Conservation (phyloP, 2,888 invertebrate genomes). For the Phymatocera aterrima region DNA sequence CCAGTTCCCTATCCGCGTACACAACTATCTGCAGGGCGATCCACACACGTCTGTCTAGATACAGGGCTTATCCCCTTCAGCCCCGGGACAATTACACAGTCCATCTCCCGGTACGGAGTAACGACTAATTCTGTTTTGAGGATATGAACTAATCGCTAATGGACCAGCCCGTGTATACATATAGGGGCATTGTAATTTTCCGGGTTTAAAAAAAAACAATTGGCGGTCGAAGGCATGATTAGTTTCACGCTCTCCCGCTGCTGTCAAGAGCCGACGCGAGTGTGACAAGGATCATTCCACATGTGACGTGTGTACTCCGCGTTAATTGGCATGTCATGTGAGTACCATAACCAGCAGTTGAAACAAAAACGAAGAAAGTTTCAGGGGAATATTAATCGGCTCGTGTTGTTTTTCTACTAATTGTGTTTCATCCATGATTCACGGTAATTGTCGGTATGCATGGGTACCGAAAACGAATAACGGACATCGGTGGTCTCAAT, state of each 20-base stretch:
- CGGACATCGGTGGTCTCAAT: not conserved
- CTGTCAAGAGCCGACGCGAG: not conserved
- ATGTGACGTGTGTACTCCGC: constrained; percentile 34
- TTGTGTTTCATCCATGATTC: not conserved
- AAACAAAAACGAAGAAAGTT: not conserved
- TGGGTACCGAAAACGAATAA: not conserved
- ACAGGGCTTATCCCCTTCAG: constrained; percentile 24
- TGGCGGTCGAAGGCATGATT: constrained; percentile 30
- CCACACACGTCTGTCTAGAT: not conserved
- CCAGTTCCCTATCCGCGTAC: not conserved
- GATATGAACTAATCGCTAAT: constrained; percentile 37
- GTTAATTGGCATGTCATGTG: constrained; percentile 39
- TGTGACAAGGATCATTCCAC: constrained; percentile 30
- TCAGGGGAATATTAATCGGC: not conserved
- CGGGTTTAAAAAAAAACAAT: constrained; percentile 24
- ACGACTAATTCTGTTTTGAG: constrained; percentile 31
- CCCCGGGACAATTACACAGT: constrained; percentile 21
- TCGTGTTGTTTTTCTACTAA: too few species aligned
- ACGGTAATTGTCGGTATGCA: not conserved
- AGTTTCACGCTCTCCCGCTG: constrained; percentile 20
- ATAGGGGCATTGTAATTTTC: not conserved
- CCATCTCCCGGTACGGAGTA: constrained; percentile 16
- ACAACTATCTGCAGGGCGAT: not conserved
- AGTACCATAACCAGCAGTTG: constrained; percentile 19
- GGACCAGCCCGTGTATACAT: constrained; percentile 16